Base-by-base conservation (phyloP, 2,113 vertebrate genomes). In the Petaurus breviceps region DNA sequence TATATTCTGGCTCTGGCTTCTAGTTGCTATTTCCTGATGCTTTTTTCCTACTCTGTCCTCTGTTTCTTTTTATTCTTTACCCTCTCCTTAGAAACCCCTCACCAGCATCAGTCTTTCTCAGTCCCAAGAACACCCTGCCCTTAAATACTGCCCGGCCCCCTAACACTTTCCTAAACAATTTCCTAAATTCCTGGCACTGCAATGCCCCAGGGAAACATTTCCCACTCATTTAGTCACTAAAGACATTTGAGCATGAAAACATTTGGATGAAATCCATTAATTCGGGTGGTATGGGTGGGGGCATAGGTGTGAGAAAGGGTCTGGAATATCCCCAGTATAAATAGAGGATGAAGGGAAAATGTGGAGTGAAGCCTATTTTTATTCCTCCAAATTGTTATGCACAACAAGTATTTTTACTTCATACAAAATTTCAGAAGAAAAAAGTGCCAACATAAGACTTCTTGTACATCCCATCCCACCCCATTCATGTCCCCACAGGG, bases 111-210 rank as follows among this genome's bases (percentile, higher is more conserved):
- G 55, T 61, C 28, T 61, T 31, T 61, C 55, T 61, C 26, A 3
- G 26, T 61, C 55, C 55, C 55, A 28, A 61, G 28, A 61, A 61
- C 57, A 61, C 28, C 90, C 92, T 97, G 89, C 91, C 9, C 26
- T 68, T 77, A 97, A 89, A 95, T 94, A 52, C 3, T 0, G 68
- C 91, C 77, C 53, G 0, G 4, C 84, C 55, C 92, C 89, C 11
- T n/a, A n/a, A n/a, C n/a, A n/a, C n/a, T n/a, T n/a, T 49, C 47
- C 47, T 3, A 49, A 31, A 90, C 90, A 84, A 37, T 84, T 23
- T 97, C 93, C 84, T n/a, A 22, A 94, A 37, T 89, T 89, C 50
- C 84, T 8, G 46, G 89, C 55, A 90, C 94, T 89, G 92, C 26
- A n/a, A 92, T 89, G 25, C 47, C 89, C 0, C 68, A 37, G 61